Conservation (phyloP, 2,797 vertebrate species). For the Spheniscus humboldti region DNA sequence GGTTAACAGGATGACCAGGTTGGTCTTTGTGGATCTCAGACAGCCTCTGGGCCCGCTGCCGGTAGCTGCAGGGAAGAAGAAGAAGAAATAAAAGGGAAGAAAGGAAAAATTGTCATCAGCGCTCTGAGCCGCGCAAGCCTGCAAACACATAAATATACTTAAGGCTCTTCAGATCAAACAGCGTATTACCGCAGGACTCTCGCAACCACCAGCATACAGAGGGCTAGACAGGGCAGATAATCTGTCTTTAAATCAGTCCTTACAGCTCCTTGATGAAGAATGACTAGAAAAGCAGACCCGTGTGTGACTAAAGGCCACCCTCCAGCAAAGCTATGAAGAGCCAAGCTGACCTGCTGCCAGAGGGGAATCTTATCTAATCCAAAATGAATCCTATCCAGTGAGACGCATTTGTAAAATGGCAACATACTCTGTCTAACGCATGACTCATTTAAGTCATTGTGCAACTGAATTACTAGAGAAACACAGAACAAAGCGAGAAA, state of each 20-base stretch:
- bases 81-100: background rate
- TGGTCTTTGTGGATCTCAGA: slow-evolving; percentile 98
- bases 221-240: background rate
- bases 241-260: background rate
- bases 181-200: rapidly evolving
- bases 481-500: background rate
- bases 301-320: background rate
- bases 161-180: background rate
- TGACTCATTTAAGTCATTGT: rapidly evolving
- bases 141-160: rapidly evolving
- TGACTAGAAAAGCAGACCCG: background rate
- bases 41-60: slow-evolving; percentile 83
- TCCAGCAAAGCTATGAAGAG: background rate
- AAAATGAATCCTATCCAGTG: background rate
- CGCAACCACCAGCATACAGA: background rate
- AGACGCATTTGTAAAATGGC: background rate
- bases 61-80: slow-evolving; percentile 78
- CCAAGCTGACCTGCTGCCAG: background rate
- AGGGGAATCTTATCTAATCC: background rate
- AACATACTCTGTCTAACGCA: background rate
- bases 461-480: background rate
- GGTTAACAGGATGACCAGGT: slow-evolving; percentile 90
- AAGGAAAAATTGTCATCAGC: background rate
- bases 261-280: background rate
- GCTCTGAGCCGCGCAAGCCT: background rate